phyloP scores from a whole-genome alignment of 64 coral and sea anemone species.

The Trachythela sp. region DNA sequence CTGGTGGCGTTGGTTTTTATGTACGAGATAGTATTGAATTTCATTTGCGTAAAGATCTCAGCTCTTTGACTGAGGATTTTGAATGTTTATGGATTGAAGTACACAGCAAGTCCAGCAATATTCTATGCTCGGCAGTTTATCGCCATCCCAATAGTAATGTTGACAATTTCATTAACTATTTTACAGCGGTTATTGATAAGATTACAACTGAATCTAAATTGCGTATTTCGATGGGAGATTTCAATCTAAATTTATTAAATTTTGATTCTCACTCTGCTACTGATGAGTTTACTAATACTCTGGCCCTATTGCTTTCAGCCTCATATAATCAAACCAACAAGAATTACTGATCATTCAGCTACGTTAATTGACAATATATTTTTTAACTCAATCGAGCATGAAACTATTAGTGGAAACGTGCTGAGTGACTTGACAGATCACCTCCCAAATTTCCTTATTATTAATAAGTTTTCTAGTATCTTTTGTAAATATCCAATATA shows the following conservation, averaged over 20 bases:
- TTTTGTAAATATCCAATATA: too few species aligned
- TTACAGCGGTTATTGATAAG: neutral
- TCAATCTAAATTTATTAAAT: conserved; percentile 36
- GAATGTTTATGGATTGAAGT: conserved; percentile 43
- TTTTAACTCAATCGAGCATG: neutral
- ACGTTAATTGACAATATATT: conserved; percentile 12
- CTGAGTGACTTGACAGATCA: too few species aligned
- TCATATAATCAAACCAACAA: too few species aligned
- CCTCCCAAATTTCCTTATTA: too few species aligned
- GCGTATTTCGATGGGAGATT: neutral
- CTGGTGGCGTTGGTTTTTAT: too few species aligned
- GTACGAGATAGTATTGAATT: too few species aligned
- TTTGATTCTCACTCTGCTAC: conserved; percentile 24
- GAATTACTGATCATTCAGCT: too few species aligned
- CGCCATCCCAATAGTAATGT: conserved; percentile 36
- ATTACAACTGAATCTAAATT: conserved; percentile 2
- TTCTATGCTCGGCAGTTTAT: conserved; percentile 11
- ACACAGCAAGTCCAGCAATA: neutral
- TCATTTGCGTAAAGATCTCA: too few species aligned
- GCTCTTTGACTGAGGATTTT: too few species aligned
- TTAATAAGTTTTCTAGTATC: too few species aligned
- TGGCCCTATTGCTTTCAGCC: neutral
- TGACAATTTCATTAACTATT: conserved; percentile 19
- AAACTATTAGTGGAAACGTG: neutral
- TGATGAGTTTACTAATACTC: neutral